Evolutionary conservation across 2,888 invertebrate genomes (phyloP), one percentile per base, ranked within the genome.

Genomic region (Oscheius onirici): DNA sequence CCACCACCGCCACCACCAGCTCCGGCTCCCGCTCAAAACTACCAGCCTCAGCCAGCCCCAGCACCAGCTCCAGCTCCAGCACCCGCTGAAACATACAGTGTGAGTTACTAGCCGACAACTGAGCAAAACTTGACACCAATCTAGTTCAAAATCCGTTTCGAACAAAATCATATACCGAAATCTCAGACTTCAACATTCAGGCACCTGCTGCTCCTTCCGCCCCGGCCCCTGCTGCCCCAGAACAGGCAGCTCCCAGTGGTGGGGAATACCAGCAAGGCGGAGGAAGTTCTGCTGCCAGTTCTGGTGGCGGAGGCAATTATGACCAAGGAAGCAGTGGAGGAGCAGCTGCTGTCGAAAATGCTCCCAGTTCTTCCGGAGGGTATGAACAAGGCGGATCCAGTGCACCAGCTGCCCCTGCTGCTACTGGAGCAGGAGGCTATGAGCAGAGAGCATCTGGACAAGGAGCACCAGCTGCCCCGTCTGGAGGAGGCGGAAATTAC

Each of bases 401-500:
- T 15, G 11, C 40, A 15, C 6, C n/a, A 17, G n/a, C n/a, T 28
- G 63, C 24, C n/a, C 24, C 26, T n/a, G 15, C 49, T 13, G 17
- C 26, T 24, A 17, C 49, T n/a, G 46, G 44, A 24, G 61, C 43
- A 20, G 70, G 71, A 43, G 46, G 58, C 51, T 26, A 46, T n/a
- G 44, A 34, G 3, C n/a, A n/a, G 15, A 72, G 61, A n/a, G n/a
- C n/a, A n/a, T n/a, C n/a, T 26, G 74, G 49, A 1, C 69, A 65
- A 40, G 70, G 63, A 61, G 74, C 77, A 15, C 77, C 77, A 51
- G 41, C 58, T 58, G 41, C 58, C 13, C 11, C 40, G 6, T 13
- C 40, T 17, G 54, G 55, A 1, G 58, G 58, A 8, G 78, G 78
- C 40, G 78, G 76, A 11, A 78, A 76, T 58, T 78, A 78, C 60